A percentile compares a stretch with the other conserved stretches of the same genome.
These are phyloP conservation scores for Chionis minor DNA, from an alignment of 2,113 vertebrate species.

Conservation along the genomic window DNA sequence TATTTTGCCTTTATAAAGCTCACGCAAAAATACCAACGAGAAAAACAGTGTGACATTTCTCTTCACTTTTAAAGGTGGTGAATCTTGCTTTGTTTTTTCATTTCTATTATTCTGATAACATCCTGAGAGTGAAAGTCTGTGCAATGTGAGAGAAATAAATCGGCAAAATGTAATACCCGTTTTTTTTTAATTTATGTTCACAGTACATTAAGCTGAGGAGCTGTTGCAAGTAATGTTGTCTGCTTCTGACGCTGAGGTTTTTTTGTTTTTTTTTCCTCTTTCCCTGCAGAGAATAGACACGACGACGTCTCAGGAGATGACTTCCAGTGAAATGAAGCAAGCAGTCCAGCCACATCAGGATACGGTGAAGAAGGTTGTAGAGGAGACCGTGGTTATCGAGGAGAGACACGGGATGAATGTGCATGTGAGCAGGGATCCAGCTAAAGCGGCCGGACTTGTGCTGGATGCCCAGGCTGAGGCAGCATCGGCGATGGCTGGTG, in stretches of 20 bases:
- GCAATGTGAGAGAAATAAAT: neutral
- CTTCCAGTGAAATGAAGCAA: slow-evolving; percentile 49
- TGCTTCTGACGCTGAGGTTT: neutral
- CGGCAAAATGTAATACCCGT: slow-evolving; percentile 14
- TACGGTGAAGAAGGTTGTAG: slow-evolving; percentile 68
- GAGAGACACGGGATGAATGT: slow-evolving; percentile 76
- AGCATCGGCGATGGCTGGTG: neutral
- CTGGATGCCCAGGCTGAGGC: slow-evolving; percentile 59
- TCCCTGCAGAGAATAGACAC: slow-evolving; percentile 73
- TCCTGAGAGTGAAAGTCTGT: neutral
- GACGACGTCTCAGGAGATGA: slow-evolving; percentile 40
- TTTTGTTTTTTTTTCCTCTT: neutral
- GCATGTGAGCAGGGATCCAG: slow-evolving; percentile 68
- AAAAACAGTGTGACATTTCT: neutral
- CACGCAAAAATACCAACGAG: neutral
- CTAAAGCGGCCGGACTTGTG: slow-evolving; percentile 19
- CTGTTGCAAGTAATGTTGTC: neutral
- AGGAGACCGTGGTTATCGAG: slow-evolving; percentile 71
- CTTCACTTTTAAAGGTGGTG: neutral
- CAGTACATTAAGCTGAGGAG: neutral
- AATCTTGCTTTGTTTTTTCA: neutral
- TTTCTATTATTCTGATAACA: neutral
- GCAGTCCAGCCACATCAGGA: slow-evolving; percentile 47
- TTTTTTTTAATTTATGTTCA: neutral
- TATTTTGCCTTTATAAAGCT: slow-evolving; percentile 46